phyloP scores from a whole-genome alignment of 2,113 vertebrate species.

The Girardinichthys multiradiatus region DNA sequence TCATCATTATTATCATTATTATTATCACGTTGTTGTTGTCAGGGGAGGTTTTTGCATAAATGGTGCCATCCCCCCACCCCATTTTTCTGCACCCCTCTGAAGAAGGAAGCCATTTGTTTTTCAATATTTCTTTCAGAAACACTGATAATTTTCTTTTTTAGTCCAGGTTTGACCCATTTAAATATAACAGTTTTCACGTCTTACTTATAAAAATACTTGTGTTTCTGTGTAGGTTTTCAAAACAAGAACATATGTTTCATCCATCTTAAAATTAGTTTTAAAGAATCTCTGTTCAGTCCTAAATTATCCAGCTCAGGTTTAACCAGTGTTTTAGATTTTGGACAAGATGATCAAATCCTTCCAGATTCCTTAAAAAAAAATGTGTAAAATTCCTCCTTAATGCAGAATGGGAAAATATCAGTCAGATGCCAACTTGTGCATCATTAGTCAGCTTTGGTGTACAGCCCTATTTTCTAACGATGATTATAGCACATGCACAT shows the following conservation, averaged over 20 bases:
- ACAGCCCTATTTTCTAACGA: neutral
- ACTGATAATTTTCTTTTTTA: no score
- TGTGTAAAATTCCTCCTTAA: neutral
- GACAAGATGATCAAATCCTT: neutral
- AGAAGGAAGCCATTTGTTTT: no score
- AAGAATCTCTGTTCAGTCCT: neutral
- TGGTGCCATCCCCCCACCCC: no score
- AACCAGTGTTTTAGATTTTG: neutral
- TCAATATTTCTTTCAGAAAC: no score
- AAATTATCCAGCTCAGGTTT: neutral
- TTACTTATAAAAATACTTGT: neutral
- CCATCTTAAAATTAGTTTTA: neutral
- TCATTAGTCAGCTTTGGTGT: neutral
- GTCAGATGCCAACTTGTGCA: no score
- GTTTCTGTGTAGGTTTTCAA: neutral
- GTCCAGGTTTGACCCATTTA: no score
- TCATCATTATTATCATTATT: no score
- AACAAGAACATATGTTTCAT: neutral
- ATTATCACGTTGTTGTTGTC: no score
- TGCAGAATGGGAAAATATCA: neutral
- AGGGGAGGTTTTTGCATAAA: no score
- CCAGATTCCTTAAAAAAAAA: neutral
- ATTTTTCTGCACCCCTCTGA: no score
- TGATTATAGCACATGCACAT: neutral
- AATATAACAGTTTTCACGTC: no score